Percentiles rank a stretch among this genome's conserved stretches.
Evolutionary conservation across 2,888 invertebrate species (phyloP).

Genomic region (Euzetes globulus): DNA sequence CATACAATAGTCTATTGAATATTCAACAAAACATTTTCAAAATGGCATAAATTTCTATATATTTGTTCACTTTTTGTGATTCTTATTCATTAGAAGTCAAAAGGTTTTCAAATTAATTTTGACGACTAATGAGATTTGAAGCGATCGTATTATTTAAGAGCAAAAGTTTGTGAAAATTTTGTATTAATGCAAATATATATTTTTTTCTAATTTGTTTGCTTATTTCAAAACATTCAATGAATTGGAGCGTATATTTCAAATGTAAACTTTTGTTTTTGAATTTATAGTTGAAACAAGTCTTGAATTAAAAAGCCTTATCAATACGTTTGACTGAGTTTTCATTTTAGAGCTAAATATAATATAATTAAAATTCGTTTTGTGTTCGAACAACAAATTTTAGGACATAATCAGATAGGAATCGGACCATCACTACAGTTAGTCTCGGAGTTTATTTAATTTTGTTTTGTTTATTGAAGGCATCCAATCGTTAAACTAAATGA

Average conservation of each 20-base stretch:
- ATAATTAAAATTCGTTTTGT: slow-evolving; percentile 24
- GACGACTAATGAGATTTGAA: no score
- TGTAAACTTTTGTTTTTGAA: background rate
- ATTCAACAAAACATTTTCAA: background rate
- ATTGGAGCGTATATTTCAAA: background rate
- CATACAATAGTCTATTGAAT: background rate
- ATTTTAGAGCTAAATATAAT: background rate
- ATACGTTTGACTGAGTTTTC: slow-evolving; percentile 14
- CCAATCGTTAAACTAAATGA: background rate
- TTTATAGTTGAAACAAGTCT: background rate
- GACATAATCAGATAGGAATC: background rate
- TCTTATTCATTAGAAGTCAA: background rate
- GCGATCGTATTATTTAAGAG: no score
- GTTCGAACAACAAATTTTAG: slow-evolving; percentile 3
- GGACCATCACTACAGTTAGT: background rate
- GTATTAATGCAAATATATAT: no score
- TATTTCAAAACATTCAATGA: background rate
- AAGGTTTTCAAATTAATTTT: no score
- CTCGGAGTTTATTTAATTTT: background rate
- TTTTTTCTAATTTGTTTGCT: no score
- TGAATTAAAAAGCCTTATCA: background rate
- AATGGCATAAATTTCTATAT: background rate
- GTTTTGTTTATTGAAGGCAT: background rate
- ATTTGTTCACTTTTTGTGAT: background rate
- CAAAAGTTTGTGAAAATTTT: no score